Base-by-base conservation (phyloP, 2,888 invertebrate genomes). In the Mactromeris polynyma region DNA sequence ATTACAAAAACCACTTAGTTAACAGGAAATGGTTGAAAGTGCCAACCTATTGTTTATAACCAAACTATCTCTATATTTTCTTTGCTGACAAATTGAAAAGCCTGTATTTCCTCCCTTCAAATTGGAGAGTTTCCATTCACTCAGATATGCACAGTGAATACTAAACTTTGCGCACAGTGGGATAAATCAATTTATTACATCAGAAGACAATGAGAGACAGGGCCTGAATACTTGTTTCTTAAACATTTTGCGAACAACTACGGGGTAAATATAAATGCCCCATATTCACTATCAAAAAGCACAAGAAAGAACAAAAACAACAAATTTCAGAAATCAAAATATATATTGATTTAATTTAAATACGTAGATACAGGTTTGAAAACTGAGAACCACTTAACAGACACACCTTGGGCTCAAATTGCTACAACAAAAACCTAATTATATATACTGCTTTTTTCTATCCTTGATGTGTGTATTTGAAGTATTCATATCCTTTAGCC, bases 1-100 rank as follows among this genome's bases (percentile, higher is more conserved):
- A 73, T 73, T 73, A 73, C 73, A 73, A 73, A 33, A 73, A 33
- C 73, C 73, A 73, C 73, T 73, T 73, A 73, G 73, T 36, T 11
- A 31, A 33, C 73, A 73, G 73, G 73, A 73, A 73, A 73, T 73
- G 36, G 73, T 17, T 26, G 33, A 36, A 11, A 19, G 36, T 26
- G 17, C 31, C 14, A 73, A 73, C 36, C 33, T 3, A n/a, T n/a
- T 58, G 58, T 51, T 51, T 51, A 51, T 51, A 17, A 51, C 51
- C 11, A 17, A 58, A 26, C 58, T 21, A 26, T 58, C 26, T 58
- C 58, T 51, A n/a, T 21, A n/a, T 17, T 33, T 73, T 73, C 73
- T 36, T 31, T 4, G 14, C 36, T 33, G n/a, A 64, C 33, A 19
- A 14, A 73, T 33, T 1, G 33, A 73, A 73, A 26, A 73, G 73